Evolutionary conservation across 2,888 invertebrate genomes (phyloP).

Genomic region (Colostygia pectinataria): DNA sequence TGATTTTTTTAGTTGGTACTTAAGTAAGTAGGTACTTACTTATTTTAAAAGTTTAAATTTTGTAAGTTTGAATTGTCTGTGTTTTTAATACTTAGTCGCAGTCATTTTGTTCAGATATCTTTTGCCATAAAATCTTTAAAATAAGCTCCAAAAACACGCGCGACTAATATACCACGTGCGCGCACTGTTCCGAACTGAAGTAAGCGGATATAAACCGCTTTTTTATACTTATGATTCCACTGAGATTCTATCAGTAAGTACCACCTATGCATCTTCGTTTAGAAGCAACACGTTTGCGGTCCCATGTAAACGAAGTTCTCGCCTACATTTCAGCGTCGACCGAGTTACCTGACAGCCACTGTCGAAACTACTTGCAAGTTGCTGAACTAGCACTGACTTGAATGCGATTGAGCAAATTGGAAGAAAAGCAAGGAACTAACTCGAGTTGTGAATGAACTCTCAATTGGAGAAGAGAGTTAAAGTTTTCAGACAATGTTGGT

Average conservation of each 20-base stretch:
- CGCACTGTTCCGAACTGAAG: no score
- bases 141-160: neutral
- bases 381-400: constrained; percentile 15
- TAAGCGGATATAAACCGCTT: no score
- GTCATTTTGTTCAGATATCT: no score
- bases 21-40: no score
- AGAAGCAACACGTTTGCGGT: constrained; percentile 3
- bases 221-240: no score
- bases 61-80: no score
- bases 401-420: constrained; percentile 19
- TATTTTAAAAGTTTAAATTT: no score
- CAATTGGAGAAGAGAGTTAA: neutral
- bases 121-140: neutral
- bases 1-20: no score
- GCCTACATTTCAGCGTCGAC: constrained; percentile 14
- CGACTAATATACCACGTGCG: no score
- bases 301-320: constrained; percentile 14
- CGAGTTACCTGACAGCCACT: constrained; percentile 18
- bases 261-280: neutral
- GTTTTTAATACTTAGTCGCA: no score
- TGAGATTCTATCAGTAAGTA: no score
- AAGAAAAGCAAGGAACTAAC: neutral
- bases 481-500: neutral
- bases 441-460: neutral
- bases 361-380: constrained; percentile 15